Conservation (phyloP, 2,113 vertebrate genomes). For the Leucoraja erinaceus region DNA sequence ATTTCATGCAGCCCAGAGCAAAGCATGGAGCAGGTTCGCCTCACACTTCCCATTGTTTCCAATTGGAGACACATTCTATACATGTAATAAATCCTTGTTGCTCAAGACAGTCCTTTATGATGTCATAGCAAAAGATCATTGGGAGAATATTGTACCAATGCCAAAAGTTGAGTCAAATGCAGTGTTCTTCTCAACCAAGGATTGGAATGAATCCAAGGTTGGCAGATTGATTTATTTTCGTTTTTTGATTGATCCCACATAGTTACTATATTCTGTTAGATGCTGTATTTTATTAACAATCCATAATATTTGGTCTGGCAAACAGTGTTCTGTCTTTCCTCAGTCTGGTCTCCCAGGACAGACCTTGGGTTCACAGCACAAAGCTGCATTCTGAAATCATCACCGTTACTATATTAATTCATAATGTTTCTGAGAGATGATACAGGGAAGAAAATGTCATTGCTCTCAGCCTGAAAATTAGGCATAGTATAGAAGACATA, state of each 20-base stretch:
- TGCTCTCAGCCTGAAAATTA: background rate
- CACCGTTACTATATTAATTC: background rate
- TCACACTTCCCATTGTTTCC: slow-evolving; percentile 33
- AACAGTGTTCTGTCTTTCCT: background rate
- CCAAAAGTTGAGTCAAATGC: slow-evolving; percentile 30
- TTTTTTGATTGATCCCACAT: slow-evolving; percentile 22
- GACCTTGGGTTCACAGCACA: background rate
- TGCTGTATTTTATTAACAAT: slow-evolving; percentile 18
- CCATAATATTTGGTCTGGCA: slow-evolving; percentile 26
- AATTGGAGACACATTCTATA: slow-evolving; percentile 32
- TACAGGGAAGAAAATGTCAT: background rate
- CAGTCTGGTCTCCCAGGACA: slow-evolving; percentile 2
- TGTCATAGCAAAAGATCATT: slow-evolving; percentile 29
- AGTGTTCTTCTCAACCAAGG: slow-evolving; percentile 15
- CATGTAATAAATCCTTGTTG: slow-evolving; percentile 33
- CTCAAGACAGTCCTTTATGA: slow-evolving; percentile 31
- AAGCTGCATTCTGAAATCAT: slow-evolving; percentile 4
- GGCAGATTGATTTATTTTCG: slow-evolving; percentile 36
- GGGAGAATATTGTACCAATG: slow-evolving; percentile 21
- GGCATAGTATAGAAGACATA: background rate
- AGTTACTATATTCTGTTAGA: slow-evolving; percentile 24
- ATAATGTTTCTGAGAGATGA: background rate
- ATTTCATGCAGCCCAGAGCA: slow-evolving; percentile 22
- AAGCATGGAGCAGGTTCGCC: slow-evolving; percentile 18
- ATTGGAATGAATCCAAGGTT: slow-evolving; percentile 16